phyloP scores from a whole-genome alignment of 2,797 vertebrate species.

The Carapus acus region DNA sequence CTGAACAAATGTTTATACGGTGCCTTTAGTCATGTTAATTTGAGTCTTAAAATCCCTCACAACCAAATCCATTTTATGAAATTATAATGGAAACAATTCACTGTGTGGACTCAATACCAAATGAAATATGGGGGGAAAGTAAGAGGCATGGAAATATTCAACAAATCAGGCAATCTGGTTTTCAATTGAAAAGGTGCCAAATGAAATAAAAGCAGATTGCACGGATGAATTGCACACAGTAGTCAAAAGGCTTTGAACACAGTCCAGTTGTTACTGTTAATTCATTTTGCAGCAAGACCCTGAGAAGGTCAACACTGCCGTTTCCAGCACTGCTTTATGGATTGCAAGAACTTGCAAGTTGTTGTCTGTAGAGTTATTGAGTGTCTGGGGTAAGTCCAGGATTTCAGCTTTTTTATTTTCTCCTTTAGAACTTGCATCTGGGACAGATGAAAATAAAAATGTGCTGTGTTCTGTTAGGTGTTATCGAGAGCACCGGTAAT shows the following conservation, averaged over 20 bases:
- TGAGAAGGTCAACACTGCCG: background rate
- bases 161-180: background rate
- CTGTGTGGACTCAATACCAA: too few species aligned
- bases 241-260: too few species aligned
- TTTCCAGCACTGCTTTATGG: background rate
- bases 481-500: too few species aligned
- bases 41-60: too few species aligned
- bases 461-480: too few species aligned
- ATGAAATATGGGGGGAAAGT: too few species aligned
- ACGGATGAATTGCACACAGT: too few species aligned
- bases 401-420: background rate
- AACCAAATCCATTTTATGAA: too few species aligned
- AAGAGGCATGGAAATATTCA: too few species aligned
- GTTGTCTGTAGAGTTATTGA: background rate
- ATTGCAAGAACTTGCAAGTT: background rate
- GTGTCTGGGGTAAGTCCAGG: background rate
- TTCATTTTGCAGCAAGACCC: background rate
- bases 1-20: too few species aligned
- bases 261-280: background rate
- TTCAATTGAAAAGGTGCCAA: background rate
- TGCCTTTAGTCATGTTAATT: too few species aligned
- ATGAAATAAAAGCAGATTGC: background rate
- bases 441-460: background rate
- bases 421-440: background rate
- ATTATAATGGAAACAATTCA: too few species aligned